Evolutionary conservation across 2,888 invertebrate species (phyloP).

Genomic region (Nezara viridula): DNA sequence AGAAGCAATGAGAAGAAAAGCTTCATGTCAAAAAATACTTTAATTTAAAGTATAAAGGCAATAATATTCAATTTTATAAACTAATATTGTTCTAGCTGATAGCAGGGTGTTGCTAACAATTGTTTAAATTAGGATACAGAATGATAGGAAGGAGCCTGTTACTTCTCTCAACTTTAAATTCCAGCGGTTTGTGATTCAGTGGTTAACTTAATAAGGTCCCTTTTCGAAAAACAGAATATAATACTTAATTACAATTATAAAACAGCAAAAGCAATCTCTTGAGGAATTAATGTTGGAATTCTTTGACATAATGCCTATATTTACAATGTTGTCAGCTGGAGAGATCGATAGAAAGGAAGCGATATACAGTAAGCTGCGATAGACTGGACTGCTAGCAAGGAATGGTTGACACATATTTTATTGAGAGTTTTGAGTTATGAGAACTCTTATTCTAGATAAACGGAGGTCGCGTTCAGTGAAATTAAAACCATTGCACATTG

Average conservation of each 20-base stretch:
- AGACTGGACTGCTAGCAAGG: conserved; percentile 38
- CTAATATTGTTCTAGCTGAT: no score
- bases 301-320: neutral
- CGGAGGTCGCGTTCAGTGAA: conserved; percentile 51
- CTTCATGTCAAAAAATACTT: neutral
- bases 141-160: neutral
- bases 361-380: conserved; percentile 53
- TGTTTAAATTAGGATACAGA: neutral
- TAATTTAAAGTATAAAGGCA: neutral
- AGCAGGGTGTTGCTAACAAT: no score
- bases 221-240: neutral
- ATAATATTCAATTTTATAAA: neutral
- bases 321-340: conserved; percentile 39
- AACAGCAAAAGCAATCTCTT: neutral
- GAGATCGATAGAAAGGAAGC: conserved; percentile 58
- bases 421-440: conserved; percentile 59
- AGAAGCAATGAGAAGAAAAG: neutral
- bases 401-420: conserved; percentile 62
- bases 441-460: conserved; percentile 24
- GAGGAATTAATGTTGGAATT: neutral
- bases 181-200: neutral
- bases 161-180: neutral
- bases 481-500: conserved; percentile 29
- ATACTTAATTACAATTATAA: neutral
- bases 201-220: neutral